Conservation (phyloP, 1,140 invertebrate genomes). For the Nephila pilipes region DNA sequence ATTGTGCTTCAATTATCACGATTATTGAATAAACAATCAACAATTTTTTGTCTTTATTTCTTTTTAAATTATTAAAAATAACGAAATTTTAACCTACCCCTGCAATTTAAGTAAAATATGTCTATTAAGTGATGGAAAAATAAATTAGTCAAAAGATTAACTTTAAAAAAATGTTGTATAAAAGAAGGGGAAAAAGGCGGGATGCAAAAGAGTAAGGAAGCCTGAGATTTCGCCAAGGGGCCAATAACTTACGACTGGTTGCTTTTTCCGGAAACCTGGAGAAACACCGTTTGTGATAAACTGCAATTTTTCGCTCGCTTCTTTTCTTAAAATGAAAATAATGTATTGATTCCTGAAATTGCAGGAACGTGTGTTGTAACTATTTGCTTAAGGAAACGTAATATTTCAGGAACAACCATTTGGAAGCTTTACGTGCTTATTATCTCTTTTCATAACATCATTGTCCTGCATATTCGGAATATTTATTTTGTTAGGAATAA, state of each 20-base stretch:
- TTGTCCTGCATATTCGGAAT: neutral
- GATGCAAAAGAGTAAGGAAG: neutral
- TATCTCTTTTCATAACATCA: neutral
- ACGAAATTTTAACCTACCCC: too few species aligned
- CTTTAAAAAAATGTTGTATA: neutral
- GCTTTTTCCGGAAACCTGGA: neutral
- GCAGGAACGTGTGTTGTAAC: neutral
- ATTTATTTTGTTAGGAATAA: neutral
- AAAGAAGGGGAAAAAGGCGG: neutral
- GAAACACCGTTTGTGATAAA: slow-evolving; percentile 19
- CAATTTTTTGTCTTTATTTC: too few species aligned
- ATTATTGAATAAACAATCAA: too few species aligned
- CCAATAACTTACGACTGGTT: slow-evolving; percentile 11
- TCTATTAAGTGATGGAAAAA: too few species aligned
- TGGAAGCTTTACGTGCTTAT: slow-evolving; percentile 20
- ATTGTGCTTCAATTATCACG: too few species aligned
- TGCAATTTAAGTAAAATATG: too few species aligned
- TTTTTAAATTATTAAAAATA: too few species aligned
- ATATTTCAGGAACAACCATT: neutral
- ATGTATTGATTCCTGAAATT: neutral
- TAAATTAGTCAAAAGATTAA: too few species aligned
- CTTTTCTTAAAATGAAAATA: neutral
- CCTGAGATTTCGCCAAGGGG: neutral
- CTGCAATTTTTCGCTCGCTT: neutral
- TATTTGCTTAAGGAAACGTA: slow-evolving; percentile 12